Evolutionary conservation across 1,140 invertebrate genomes (phyloP), one percentile per base, ranked within the genome.

Genomic region (Aleiodes sp.): DNA sequence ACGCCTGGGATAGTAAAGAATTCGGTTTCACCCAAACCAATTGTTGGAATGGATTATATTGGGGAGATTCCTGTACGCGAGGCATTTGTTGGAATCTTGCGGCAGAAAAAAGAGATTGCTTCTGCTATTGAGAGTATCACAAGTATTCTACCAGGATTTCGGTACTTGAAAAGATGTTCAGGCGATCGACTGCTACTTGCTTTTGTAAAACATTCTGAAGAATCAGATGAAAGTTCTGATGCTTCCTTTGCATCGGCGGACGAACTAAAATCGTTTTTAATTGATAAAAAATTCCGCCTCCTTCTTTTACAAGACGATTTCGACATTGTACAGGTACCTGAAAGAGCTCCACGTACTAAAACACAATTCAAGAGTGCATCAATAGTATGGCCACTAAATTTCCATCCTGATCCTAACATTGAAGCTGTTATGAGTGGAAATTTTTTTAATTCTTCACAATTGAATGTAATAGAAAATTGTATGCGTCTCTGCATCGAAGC

Each of bases 301-400:
- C 75, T 85, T 7, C 73, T 88, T 0, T 83, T 92, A 1, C 75
- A 84, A 69, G 85, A 90, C 2, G 80, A 88, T 33, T 87, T 92
- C 1, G 83, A 86, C 70, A 78, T 89, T 2, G 67, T 87, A 0
- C 67, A 87, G 26, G 93, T 97, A 0, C 89, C 94, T 0, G 78
- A 81, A 37, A 76, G 73, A 3, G 73, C 88, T 10, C 91, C 93
- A 3, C 88, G 89, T 75, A 89, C 93, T 1, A 89, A 90, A 61
- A 80, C 79, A 43, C 95, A 97, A 77, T 93, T 90, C 79, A 82
- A 89, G 7, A 83, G 87, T 73, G 88, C 88, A 2, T 87, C 87
- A 1, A 84, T 86, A 68, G 81, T 90, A 31, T 98, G 96, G 96
- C 93, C 95, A 0, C 90, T 93, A 24, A 95, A 94, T 80, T 97